Evolutionary conservation across 2,888 invertebrate genomes (phyloP).

Genomic region (Corbicula japonica): DNA sequence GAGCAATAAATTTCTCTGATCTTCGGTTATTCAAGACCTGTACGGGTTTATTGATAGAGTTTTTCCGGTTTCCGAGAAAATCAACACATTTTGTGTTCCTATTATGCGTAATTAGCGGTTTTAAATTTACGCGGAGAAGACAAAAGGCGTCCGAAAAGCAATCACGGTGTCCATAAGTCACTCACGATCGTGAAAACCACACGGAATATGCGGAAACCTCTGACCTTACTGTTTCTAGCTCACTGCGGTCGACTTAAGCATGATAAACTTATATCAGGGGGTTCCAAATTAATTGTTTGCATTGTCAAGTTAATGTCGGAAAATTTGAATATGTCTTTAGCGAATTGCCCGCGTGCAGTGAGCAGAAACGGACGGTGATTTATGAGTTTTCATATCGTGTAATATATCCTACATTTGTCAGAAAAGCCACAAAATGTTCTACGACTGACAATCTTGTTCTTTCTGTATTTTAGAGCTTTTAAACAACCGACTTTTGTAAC

Average conservation of each 20-base stretch:
- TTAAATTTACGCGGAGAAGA: slow-evolving; percentile 51
- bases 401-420: slow-evolving; percentile 6
- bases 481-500: no score
- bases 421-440: no score
- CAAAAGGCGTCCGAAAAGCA: slow-evolving; percentile 59
- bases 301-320: slow-evolving; percentile 52
- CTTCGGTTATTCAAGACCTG: no score
- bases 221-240: slow-evolving; percentile 57
- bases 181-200: slow-evolving; percentile 54
- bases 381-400: slow-evolving; percentile 37
- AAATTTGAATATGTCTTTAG: slow-evolving; percentile 61
- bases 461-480: no score
- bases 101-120: slow-evolving; percentile 61
- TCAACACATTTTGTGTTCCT: slow-evolving; percentile 48
- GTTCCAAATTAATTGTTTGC: slow-evolving; percentile 56
- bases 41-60: slow-evolving; percentile 61
- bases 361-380: slow-evolving; percentile 49
- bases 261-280: slow-evolving; percentile 48
- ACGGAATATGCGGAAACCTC: slow-evolving; percentile 46
- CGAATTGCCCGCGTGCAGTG: slow-evolving; percentile 52
- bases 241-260: slow-evolving; percentile 38
- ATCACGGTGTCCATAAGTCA: slow-evolving; percentile 56
- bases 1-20: no score
- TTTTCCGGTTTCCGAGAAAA: slow-evolving; percentile 47
- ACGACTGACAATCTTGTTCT: no score